Percentiles rank a stretch among this genome's conserved stretches.
These are phyloP conservation scores for Echiichthys vipera DNA, from an alignment of 2,797 vertebrate genomes.

Conservation along the genomic window DNA sequence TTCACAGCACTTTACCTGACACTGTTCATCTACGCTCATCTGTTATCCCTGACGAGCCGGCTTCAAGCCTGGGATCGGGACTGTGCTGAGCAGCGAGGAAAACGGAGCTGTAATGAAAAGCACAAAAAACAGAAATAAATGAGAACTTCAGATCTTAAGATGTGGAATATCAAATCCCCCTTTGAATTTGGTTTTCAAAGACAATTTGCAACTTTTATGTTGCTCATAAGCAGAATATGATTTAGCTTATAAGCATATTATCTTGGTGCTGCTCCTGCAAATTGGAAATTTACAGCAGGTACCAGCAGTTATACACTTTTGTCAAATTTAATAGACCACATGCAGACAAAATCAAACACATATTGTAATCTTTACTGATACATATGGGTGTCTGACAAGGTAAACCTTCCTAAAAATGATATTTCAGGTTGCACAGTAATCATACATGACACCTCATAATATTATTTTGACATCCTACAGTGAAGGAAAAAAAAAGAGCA, in stretches of 20 bases:
- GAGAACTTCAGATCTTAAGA: constrained; percentile 52
- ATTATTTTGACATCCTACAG: constrained; percentile 54
- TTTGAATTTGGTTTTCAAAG: constrained; percentile 35
- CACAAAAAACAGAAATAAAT: constrained; percentile 35
- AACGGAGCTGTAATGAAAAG: constrained; percentile 64
- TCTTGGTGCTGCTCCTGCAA: background rate
- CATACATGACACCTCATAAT: constrained; percentile 52
- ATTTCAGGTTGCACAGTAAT: constrained; percentile 48
- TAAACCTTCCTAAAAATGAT: constrained; percentile 45
- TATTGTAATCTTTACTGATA: constrained; percentile 39
- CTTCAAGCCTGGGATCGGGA: constrained; percentile 75
- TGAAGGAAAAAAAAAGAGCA: constrained; percentile 11
- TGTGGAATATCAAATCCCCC: constrained; percentile 41
- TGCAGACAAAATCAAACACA: constrained; percentile 55
- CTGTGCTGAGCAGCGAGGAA: constrained; percentile 47
- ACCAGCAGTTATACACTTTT: constrained; percentile 13
- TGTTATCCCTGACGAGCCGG: constrained; percentile 77
- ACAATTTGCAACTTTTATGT: constrained; percentile 20
- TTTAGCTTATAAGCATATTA: constrained; percentile 6
- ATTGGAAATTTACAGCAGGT: constrained; percentile 23
- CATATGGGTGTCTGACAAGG: constrained; percentile 39
- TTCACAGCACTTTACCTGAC: constrained; percentile 87
- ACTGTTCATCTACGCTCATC: constrained; percentile 85
- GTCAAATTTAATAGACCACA: constrained; percentile 50
- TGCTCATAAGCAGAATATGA: constrained; percentile 1